Percentiles rank a stretch among this genome's conserved stretches.
phyloP scores from a whole-genome alignment of 2,888 invertebrate species.

The Tetragonisca angustula region DNA sequence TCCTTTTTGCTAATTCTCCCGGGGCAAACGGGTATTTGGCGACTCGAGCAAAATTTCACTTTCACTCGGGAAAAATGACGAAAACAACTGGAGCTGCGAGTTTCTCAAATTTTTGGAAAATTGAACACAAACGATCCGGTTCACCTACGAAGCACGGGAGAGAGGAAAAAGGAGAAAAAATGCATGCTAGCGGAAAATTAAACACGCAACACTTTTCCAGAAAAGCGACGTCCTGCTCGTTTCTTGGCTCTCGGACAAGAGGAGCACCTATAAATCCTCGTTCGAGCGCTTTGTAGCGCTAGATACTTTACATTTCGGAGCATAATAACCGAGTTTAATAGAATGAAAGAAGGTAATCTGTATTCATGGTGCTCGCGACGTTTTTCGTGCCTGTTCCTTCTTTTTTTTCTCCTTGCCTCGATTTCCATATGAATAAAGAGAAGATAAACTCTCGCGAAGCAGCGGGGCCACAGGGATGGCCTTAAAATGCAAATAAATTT shows the following conservation, averaged over 20 bases:
- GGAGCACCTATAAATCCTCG: not conserved
- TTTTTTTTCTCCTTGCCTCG: not conserved
- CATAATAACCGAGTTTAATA: slow-evolving; percentile 22
- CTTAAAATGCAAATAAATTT: not conserved
- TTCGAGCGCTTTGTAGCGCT: not conserved
- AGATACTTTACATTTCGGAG: not conserved
- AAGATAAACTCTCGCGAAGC: not conserved
- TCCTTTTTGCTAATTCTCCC: not conserved
- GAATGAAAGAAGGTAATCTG: slow-evolving; percentile 13
- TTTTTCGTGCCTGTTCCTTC: not conserved
- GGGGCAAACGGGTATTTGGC: not conserved
- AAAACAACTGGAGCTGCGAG: no score
- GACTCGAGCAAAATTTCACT: not conserved
- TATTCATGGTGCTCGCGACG: slow-evolving; percentile 14
- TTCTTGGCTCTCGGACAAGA: not conserved
- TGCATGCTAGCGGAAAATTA: not conserved
- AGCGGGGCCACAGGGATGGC: no score
- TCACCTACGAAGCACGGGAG: not conserved
- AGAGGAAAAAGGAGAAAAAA: not conserved
- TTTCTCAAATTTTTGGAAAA: not conserved
- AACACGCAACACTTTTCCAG: not conserved
- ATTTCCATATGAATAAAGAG: slow-evolving; percentile 25
- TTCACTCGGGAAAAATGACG: not conserved
- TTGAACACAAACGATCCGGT: not conserved
- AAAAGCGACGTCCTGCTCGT: not conserved